A percentile compares a stretch with the other conserved stretches of the same genome.
Conservation (phyloP, 2,797 vertebrate species). For the Pseudomugil tenellus region DNA sequence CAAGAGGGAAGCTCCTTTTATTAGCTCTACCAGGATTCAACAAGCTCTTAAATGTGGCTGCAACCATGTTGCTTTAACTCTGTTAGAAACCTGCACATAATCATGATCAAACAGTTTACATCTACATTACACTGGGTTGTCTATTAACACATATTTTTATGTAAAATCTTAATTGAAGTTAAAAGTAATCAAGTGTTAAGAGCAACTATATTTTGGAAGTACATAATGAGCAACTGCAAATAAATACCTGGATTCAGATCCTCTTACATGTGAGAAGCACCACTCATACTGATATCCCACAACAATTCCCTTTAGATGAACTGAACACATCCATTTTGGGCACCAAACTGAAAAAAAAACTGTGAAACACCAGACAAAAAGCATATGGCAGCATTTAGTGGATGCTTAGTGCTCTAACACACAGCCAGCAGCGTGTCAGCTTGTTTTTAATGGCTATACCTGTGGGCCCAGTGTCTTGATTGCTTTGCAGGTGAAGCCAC, state of each 20-base stretch:
- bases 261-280: neutral
- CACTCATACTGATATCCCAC: neutral
- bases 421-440: slow-evolving; percentile 45
- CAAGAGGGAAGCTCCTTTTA: neutral
- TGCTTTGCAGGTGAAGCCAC: slow-evolving; percentile 55
- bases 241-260: neutral
- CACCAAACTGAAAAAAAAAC: slow-evolving; percentile 17
- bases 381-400: slow-evolving; percentile 57
- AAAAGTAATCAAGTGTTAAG: neutral
- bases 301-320: neutral
- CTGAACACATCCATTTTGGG: slow-evolving; percentile 10
- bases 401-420: slow-evolving; percentile 45
- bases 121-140: too few relatives aligned
- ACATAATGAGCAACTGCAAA: too few relatives aligned
- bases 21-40: neutral
- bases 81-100: neutral
- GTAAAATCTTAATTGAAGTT: neutral
- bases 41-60: neutral
- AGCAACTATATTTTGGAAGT: too few relatives aligned
- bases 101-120: neutral
- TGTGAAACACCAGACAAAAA: slow-evolving; percentile 37
- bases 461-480: slow-evolving; percentile 29
- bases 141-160: too few relatives aligned
- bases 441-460: slow-evolving; percentile 39
- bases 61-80: neutral